A percentile compares a stretch with the other conserved stretches of the same genome.
Conservation (phyloP, 2,113 vertebrate genomes). For the Macrotus californicus region DNA sequence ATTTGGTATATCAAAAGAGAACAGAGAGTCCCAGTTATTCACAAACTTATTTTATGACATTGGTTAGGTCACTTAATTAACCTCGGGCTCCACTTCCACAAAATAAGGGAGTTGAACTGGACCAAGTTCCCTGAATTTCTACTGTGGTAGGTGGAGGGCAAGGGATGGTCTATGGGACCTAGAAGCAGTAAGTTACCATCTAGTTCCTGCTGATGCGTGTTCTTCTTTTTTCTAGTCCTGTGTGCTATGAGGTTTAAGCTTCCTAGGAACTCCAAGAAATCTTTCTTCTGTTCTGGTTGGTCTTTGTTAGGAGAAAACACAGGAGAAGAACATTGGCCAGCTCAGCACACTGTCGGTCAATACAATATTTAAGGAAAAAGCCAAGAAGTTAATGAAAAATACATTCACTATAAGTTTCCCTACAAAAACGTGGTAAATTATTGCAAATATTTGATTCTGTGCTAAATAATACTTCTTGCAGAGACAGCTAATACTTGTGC, state of each 20-base stretch:
- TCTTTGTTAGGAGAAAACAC: neutral
- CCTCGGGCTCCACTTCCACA: neutral
- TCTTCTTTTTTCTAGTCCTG: neutral
- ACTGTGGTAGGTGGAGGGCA: no score
- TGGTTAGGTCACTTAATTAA: neutral
- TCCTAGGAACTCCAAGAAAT: neutral
- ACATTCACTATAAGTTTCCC: neutral
- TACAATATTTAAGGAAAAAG: slow-evolving; percentile 24
- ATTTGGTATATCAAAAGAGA: neutral
- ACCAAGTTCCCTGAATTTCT: neutral
- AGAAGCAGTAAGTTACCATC: neutral
- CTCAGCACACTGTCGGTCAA: neutral
- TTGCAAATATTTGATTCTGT: slow-evolving; percentile 10
- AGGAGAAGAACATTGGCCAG: neutral
- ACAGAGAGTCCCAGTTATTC: neutral
- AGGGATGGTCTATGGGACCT: neutral
- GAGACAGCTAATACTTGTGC: neutral
- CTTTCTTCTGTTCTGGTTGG: neutral
- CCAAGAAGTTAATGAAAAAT: neutral
- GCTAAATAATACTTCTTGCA: neutral
- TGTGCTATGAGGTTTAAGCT: neutral
- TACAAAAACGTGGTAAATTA: slow-evolving; percentile 6
- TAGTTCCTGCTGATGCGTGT: neutral
- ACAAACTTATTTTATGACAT: neutral
- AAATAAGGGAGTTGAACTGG: neutral